Base-by-base conservation (phyloP, 2,113 vertebrate species). In the Hypomesus transpacificus region DNA sequence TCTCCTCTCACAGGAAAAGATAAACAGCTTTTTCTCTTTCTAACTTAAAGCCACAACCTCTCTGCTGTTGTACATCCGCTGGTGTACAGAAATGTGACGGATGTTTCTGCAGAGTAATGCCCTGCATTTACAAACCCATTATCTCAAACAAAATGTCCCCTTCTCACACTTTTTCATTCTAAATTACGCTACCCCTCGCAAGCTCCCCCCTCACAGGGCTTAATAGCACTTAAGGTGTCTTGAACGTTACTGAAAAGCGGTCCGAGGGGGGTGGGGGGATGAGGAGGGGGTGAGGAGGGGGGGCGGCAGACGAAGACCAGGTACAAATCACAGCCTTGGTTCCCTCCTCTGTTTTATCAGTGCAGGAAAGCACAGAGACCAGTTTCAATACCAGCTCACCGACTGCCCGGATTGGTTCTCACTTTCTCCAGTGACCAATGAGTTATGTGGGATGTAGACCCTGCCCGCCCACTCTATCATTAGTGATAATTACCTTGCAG, bases 141-240 rank as follows among this genome's bases (percentile, higher is more conserved):
- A 78, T 79, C 80, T 85, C 77, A 75, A 75, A 66, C 63, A 67
- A 70, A 74, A 80, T 39, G 68, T 56, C 81, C 78, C 75, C 54
- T 71, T 57, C 59, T 51, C 39, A 67, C 74, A 3, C 57, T 77
- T 75, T 76, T 74, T 75, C 75, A 71, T 73, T 72, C 80, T 74
- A 80, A 82, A 83, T 79, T 24, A 72, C 74, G 71, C 78, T 80
- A 79, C 71, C 61, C 69, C 6, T 56, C 56, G 70, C 68, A 69
- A 73, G 70, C 77, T 68, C 70, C 58, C 58, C 46, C 61, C 76
- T 73, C 57, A 65, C 62, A 75, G 69, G 71, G 74, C 28, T 82
- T 84, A 82, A 81, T 65, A 75, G 75, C 76, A 82, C 75, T 87
- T 82, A 85, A 87, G 80, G 83, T 77, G 72, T 80, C 53, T 70